Evolutionary conservation across 2,888 invertebrate species (phyloP).

Genomic region (Fragum fragum): DNA sequence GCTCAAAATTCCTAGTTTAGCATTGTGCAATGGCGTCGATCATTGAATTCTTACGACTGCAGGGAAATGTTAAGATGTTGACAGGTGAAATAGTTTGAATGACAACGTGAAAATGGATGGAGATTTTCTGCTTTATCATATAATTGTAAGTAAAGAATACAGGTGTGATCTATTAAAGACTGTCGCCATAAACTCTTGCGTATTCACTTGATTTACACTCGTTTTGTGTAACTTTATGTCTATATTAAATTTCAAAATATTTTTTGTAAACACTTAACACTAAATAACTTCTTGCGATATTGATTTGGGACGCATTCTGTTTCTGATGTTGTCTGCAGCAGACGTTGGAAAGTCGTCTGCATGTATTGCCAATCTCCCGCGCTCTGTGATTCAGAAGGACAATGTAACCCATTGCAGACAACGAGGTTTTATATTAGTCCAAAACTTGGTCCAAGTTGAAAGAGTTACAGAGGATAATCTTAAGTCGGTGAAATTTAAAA

Average conservation of each 20-base stretch:
- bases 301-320: no score
- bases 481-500: no score
- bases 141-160: constrained; percentile 13
- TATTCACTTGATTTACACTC: neutral
- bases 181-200: neutral
- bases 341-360: neutral
- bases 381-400: neutral
- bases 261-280: no score
- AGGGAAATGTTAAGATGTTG: neutral
- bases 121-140: constrained; percentile 1
- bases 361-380: neutral
- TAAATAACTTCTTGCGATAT: no score
- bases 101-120: constrained; percentile 11
- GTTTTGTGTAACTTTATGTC: neutral
- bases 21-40: neutral
- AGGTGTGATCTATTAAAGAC: neutral
- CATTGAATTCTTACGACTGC: neutral
- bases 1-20: neutral
- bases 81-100: neutral
- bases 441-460: no score
- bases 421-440: no score
- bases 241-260: constrained; percentile 1
- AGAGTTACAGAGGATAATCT: no score
- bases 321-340: neutral
- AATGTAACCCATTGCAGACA: no score